phyloP scores from a whole-genome alignment of 92 coral and sea anemone genomes.

The Epizoanthus stellaris region DNA sequence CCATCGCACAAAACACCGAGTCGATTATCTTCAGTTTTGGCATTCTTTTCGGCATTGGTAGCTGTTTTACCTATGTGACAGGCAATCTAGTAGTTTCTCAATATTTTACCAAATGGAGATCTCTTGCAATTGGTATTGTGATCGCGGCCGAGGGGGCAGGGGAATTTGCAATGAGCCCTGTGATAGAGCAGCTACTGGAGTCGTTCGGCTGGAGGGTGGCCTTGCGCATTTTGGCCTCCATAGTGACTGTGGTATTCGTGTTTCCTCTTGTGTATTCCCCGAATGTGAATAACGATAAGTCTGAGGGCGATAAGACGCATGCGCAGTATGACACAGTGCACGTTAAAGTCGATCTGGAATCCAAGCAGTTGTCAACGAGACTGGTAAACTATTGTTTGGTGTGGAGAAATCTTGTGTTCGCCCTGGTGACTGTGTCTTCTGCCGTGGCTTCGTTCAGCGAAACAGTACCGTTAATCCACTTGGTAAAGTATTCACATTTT shows the following conservation, averaged over 20 bases:
- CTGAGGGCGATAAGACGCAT: background rate
- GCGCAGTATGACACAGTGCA: background rate
- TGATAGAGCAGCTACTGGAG: slow-evolving; percentile 8
- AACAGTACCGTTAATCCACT: slow-evolving; percentile 26
- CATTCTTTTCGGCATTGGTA: slow-evolving; percentile 27
- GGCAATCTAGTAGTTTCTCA: slow-evolving; percentile 32
- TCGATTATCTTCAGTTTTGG: slow-evolving; percentile 24
- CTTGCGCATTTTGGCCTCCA: slow-evolving; percentile 3
- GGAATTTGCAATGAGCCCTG: slow-evolving; percentile 29
- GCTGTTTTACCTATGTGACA: slow-evolving; percentile 17
- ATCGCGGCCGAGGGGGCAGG: slow-evolving; percentile 32
- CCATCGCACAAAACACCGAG: slow-evolving; percentile 28
- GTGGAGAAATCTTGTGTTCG: slow-evolving; percentile 31
- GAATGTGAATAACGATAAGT: background rate
- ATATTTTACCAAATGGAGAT: slow-evolving; percentile 40
- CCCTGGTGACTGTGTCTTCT: slow-evolving; percentile 24
- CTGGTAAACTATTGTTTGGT: slow-evolving; percentile 23
- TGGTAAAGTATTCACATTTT: slow-evolving; percentile 6
- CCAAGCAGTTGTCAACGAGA: background rate
- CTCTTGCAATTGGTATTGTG: slow-evolving; percentile 27
- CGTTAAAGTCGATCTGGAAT: background rate
- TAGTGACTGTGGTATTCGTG: background rate
- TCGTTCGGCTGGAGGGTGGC: slow-evolving; percentile 17
- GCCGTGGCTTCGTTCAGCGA: slow-evolving; percentile 32
- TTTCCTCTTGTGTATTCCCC: slow-evolving; percentile 33